Evolutionary conservation across 2,888 invertebrate species (phyloP), one percentile per base, ranked within the genome.

Genomic region (Xylota sylvarum): DNA sequence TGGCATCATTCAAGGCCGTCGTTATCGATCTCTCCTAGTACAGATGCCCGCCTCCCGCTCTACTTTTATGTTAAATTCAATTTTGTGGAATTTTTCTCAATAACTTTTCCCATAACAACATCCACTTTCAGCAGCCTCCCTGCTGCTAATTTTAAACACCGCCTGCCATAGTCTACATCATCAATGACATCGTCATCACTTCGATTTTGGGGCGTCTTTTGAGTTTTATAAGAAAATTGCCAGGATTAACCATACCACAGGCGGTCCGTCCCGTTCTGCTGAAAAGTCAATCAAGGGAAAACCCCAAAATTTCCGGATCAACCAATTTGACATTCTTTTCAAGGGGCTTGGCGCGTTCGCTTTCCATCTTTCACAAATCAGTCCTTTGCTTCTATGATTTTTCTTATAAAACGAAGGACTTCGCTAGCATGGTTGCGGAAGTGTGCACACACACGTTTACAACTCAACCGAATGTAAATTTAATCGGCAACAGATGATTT

Each of bases 401-500:
- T n/a, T 3, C 55, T 1, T 30, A 30, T 55, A 27, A 30, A 52
- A 52, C 3, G 12, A 50, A 19, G 10, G 56, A 14, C 0, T 9
- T 12, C n/a, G n/a, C 3, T 10, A 14, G 7, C 12, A 27, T 35
- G 35, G 1, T 1, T 35, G 32, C 12, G 37, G 37, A 19, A 19
- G 37, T 6, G 43, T 1, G 23, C 23, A n/a, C n/a, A n/a, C 2
- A 37, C 27, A 72, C 48, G 46, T 64, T 74, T 55, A 40, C 62
- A 52, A 52, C 50, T 50, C 19, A 74, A 55, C 6, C 46, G 65
- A 72, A 55, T 48, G 56, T 64, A 40, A 70, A 70, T 64, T 64
- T 76, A 30, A 76, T 52, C 37, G 48, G 69, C 37, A 80, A 73
- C 65, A 60, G 78, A 78, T 78, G 78, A 69, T 32, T 65, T 72